Evolutionary conservation across 2,113 vertebrate species (phyloP), one percentile per base, ranked within the genome.

Genomic region (Eulemur macaco): DNA sequence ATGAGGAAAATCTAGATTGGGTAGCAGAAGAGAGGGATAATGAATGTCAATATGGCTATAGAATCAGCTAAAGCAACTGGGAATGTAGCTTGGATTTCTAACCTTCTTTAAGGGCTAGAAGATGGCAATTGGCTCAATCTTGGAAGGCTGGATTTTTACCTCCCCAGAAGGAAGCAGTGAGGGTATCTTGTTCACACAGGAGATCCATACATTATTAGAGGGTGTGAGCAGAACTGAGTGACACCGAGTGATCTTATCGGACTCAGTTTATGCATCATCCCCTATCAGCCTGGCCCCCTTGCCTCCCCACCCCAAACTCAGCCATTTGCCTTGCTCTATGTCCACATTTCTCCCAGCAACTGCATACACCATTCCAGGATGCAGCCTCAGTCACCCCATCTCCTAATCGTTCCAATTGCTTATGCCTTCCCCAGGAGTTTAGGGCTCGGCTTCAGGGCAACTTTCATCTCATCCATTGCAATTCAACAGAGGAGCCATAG

Each of bases 401-500:
- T 90, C 9, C 1, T 78, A 12, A 69, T 23, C 71, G 14, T 11
- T 71, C 14, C 52, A 58, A 0, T 11, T 56, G 7, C 34, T 89
- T 52, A 20, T 2, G 25, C 11, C 9, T 89, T 86, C 15, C 6
- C 56, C 27, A 10, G 64, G 31, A 54, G 15, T 11, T 39, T 64
- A 47, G 15, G 50, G 7, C 23, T 66, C 20, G 10, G 4, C 37
- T 89, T 74, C 6, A 1, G 12, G 47, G 66, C 27, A 29, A 27
- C 6, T 17, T 27, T 54, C 54, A 11, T 34, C 20, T 31, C 39
- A 85, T 29, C 3, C 15, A 54, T 11, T 50, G 18, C 0, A 8
- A 1, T 66, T n/a, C 1, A 2, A 2, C 15, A 52, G 68, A 14
- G 6, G 2, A 66, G 6, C 23, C n/a, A 34, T 1, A 4, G 56